A percentile compares a stretch with the other conserved stretches of the same genome.
Conservation (phyloP, 1,140 invertebrate genomes). For the Vanessa tameamea region DNA sequence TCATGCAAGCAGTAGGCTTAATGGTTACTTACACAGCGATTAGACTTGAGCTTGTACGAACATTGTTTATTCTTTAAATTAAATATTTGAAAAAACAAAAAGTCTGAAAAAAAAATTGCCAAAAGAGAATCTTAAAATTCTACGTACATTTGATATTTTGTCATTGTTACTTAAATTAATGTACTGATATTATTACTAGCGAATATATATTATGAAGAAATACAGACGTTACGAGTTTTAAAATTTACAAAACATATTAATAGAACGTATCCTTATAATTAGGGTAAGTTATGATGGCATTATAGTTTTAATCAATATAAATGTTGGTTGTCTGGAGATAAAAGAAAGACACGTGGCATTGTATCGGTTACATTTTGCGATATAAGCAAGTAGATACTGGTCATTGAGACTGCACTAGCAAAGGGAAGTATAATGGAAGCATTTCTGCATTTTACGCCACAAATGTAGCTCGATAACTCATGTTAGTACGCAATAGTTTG, state of each 20-base stretch:
- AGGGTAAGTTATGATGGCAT: not conserved
- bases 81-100: not conserved
- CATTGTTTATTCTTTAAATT: too few species aligned
- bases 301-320: not conserved
- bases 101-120: too few species aligned
- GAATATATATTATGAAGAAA: not conserved
- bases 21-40: constrained; percentile 5
- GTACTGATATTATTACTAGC: not conserved
- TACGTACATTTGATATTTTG: too few species aligned
- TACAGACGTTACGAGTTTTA: not conserved
- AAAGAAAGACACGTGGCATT: not conserved
- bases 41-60: not conserved
- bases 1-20: not conserved
- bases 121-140: too few species aligned
- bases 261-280: not conserved
- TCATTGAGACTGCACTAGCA: constrained; percentile 26
- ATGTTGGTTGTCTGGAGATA: not conserved
- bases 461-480: not conserved
- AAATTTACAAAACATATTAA: not conserved
- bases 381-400: not conserved
- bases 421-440: constrained; percentile 23
- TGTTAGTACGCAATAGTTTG: not conserved
- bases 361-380: not conserved
- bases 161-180: not conserved
- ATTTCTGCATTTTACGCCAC: constrained; percentile 9